Percentiles rank a stretch among this genome's conserved stretches.
phyloP scores from a whole-genome alignment of 2,797 vertebrate species.

The Mergus octosetaceus region DNA sequence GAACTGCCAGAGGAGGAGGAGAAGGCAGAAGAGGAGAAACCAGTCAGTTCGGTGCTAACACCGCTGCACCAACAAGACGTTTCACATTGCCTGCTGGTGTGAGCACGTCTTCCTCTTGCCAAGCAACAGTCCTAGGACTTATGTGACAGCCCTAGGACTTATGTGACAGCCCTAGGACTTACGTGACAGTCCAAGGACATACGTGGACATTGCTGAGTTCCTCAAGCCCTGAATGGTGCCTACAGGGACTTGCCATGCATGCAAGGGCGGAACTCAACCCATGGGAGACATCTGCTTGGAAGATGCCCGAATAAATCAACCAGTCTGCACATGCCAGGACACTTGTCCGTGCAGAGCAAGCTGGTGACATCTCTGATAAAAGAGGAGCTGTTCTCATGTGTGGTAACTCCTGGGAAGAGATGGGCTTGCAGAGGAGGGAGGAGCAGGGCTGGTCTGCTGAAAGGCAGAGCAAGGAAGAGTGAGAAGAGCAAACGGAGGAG shows the following conservation, averaged over 20 bases:
- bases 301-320: neutral
- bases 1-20: neutral
- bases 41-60: neutral
- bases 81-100: neutral
- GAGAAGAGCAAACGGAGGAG: neutral
- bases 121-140: accelerated
- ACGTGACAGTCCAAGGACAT: neutral
- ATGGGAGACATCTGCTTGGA: neutral
- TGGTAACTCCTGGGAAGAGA: neutral
- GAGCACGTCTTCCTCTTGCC: accelerated
- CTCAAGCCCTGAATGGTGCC: accelerated
- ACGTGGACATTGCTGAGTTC: accelerated
- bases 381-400: neutral
- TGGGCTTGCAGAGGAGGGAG: neutral
- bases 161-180: accelerated
- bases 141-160: neutral
- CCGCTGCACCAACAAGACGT: accelerated
- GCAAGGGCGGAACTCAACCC: neutral
- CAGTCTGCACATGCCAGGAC: neutral
- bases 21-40: neutral
- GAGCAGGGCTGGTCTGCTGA: neutral
- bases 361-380: neutral
- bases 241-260: neutral
- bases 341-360: neutral
- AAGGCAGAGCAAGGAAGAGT: neutral